These are phyloP conservation scores for Zaprionus kolodkinae DNA, from an alignment of 1,140 invertebrate genomes.

Conservation along the genomic window DNA sequence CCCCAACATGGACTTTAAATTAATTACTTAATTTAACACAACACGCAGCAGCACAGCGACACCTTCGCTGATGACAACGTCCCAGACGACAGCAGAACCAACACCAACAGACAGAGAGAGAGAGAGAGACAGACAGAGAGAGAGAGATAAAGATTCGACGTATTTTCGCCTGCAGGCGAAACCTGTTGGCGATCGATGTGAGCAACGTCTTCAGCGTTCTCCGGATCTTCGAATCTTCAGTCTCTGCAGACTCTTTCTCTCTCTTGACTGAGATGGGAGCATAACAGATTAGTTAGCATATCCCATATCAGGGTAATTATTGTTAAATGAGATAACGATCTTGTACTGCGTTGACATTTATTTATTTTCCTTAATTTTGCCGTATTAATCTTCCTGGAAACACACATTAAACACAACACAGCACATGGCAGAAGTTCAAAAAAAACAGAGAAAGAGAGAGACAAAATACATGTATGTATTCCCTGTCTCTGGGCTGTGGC, in stretches of 20 bases:
- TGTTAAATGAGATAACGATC: constrained; percentile 84
- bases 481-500: constrained; percentile 38
- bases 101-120: constrained; percentile 40
- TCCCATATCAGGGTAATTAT: constrained; percentile 85
- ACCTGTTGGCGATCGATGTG: constrained; percentile 58
- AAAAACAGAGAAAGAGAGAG: background rate
- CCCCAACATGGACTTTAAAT: constrained; percentile 78
- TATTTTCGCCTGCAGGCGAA: constrained; percentile 41
- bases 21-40: constrained; percentile 84
- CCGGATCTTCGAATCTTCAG: background rate
- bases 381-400: constrained; percentile 84
- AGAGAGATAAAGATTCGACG: constrained; percentile 38
- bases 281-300: constrained; percentile 84
- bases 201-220: constrained; percentile 2
- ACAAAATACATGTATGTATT: background rate
- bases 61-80: constrained; percentile 64
- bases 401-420: constrained; percentile 66
- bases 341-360: constrained; percentile 84
- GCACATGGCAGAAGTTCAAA: constrained; percentile 26
- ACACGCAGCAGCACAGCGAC: constrained; percentile 65
- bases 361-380: constrained; percentile 84
- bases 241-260: background rate
- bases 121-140: too few relatives aligned
- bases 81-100: constrained; percentile 64
- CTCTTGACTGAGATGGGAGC: constrained; percentile 44